Base-by-base conservation (phyloP, 2,888 invertebrate genomes). In the Anthrax anthrax region DNA sequence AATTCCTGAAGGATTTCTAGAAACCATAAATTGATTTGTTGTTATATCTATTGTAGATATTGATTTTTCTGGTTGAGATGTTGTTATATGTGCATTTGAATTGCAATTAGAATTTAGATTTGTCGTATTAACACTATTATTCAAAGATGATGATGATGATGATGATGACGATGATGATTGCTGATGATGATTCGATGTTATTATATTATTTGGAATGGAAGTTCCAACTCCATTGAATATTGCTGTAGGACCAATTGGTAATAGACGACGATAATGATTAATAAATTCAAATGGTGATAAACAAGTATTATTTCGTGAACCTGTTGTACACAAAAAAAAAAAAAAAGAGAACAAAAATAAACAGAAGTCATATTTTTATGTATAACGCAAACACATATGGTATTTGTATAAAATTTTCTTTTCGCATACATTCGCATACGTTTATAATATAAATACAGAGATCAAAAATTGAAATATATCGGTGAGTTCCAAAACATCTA, bases 221-320 rank as follows among this genome's bases (percentile, higher is more conserved):
- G 23, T 38, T 38, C 3, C 18, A 17, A 16, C 43, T 3, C 43
- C 47, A 29, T 41, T 40, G 37, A 47, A 47, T 29, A 50, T 50
- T 18, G 52, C 49, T 42, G 50, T 44, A 32, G 52, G 50, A 37
- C 47, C 47, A 44, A 52, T 47, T 1, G 52, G 52, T 41, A 52
- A 41, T 36, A 52, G 41, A 10, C 50, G 48, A 36, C 52, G 50
- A 47, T 52, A 52, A 43, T 52, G 52, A 43, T 46, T 50, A 23
- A 52, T 48, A 46, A 52, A 52, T 47, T 52, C 52, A 42, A 52
- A 50, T 37, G 50, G 52, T 34, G 52, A 50, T 27, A 47, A 29
- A 27, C 39, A 50, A 32, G 41, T 48, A 37, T 38, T 44, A 50
- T 48, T 50, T 29, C 51, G 47, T 42, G 44, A 39, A 42, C 48